Base-by-base conservation (phyloP, 2,888 invertebrate species). In the Lasioglossum leucozonium region DNA sequence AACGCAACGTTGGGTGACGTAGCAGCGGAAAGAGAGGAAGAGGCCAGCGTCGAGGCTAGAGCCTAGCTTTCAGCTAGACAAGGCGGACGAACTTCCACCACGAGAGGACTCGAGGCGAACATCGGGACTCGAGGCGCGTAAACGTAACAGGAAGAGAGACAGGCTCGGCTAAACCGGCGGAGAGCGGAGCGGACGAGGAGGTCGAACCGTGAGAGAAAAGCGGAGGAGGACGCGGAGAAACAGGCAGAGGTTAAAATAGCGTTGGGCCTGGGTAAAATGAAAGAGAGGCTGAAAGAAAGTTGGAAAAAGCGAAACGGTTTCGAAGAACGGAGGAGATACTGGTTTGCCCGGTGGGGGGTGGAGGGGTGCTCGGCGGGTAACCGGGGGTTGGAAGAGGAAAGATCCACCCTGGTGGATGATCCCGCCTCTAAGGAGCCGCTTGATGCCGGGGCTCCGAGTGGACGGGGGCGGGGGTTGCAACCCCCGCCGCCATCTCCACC, bases 391-490 rank as follows among this genome's bases (percentile, higher is more conserved):
- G 72, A 42, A 69, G 71, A 80, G 81, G 73, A 86, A 77, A 84
- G 87, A 82, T 87, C 93, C 92, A 92, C 93, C 93, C 92, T 92
- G 92, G 92, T 89, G 94, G 94, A 94, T 94, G 94, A 94, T 95
- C 94, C 94, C 94, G 94, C 94, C 94, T 94, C 94, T 94, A 92
- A 93, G 93, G 94, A 94, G 90, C 91, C 91, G 91, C 88, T 88
- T 87, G 89, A 84, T 80, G 78, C 87, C 88, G 80, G 87, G 79
- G 87, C 84, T 75, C 51, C 71, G 65, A 62, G 62, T 69, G 81
- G 73, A 69, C 58, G 80, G 81, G 87, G 87, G 67, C 37, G 82
- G 79, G 89, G 85, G 87, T 77, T 73, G 22, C 67, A 37, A 69
- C 67, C 67, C 67, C 67, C 65, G 34, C 65, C 65, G 65, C 65